phyloP scores from a whole-genome alignment of 2,888 invertebrate genomes.

The Nyleta sp. region DNA sequence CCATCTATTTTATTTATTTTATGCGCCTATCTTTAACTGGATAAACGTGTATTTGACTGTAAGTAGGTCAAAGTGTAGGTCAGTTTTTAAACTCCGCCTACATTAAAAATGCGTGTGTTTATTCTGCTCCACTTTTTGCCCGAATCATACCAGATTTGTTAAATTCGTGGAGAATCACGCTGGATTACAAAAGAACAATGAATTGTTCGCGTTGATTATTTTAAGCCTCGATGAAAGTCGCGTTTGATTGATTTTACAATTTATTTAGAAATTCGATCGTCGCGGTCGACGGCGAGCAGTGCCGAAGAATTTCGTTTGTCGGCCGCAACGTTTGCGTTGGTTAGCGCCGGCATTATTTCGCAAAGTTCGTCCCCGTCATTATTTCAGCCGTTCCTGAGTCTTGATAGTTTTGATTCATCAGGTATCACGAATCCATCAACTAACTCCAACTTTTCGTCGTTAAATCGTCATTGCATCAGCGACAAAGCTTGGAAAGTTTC shows the following conservation, averaged over 20 bases:
- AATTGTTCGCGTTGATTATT: conserved; percentile 1
- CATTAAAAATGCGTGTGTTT: too few relatives aligned
- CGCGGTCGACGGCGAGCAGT: conserved; percentile 9
- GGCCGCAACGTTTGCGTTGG: conserved; percentile 24
- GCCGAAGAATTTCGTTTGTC: conserved; percentile 18
- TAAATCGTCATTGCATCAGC: conserved; percentile 58
- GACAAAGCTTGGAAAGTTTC: conserved; percentile 56
- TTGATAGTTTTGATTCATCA: conserved; percentile 58
- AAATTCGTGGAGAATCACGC: too few relatives aligned
- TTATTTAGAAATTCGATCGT: conserved; percentile 9
- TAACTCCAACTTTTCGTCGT: conserved; percentile 53
- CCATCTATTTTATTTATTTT: too few relatives aligned
- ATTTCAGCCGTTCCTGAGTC: conserved; percentile 22
- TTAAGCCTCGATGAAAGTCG: conserved; percentile 1
- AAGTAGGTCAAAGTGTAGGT: too few relatives aligned
- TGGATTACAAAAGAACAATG: background rate
- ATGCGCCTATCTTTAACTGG: too few relatives aligned
- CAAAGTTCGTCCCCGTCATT: conserved; percentile 41
- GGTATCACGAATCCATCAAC: conserved; percentile 56
- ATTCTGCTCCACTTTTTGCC: too few relatives aligned
- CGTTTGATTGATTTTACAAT: conserved; percentile 17
- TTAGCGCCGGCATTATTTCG: conserved; percentile 35
- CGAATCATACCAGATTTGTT: too few relatives aligned
- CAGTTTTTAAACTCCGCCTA: too few relatives aligned
- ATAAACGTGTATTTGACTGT: too few relatives aligned